A percentile compares a stretch with the other conserved stretches of the same genome.
Evolutionary conservation across 30 jellyfish, hydroid and myxozoan genomes (phyloP).

Genomic region (Aurelia sp.): DNA sequence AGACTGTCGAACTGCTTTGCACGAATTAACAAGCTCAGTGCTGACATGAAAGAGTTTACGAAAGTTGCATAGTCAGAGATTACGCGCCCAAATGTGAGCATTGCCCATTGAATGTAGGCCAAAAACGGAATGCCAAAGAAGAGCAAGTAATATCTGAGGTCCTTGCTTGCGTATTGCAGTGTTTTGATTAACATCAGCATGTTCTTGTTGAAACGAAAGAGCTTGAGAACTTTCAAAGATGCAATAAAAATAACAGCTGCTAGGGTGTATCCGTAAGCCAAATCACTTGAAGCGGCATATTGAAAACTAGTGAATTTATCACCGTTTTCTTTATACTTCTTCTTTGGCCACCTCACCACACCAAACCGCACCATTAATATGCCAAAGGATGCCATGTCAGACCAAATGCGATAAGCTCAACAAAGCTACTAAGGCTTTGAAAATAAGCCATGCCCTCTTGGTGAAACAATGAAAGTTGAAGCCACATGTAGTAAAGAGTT

Average conservation of each 20-base stretch:
- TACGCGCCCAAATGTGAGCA: slow-evolving; percentile 48
- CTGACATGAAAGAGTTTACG: slow-evolving; percentile 44
- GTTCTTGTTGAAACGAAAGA: slow-evolving; percentile 74
- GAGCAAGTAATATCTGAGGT: slow-evolving; percentile 14
- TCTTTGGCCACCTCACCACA: slow-evolving; percentile 67
- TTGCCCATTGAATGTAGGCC: slow-evolving; percentile 62
- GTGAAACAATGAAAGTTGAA: slow-evolving; percentile 39
- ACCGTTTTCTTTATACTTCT: slow-evolving; percentile 40
- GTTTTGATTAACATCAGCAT: slow-evolving; percentile 67
- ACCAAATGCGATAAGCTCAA: slow-evolving; percentile 60
- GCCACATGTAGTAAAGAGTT: slow-evolving; percentile 64
- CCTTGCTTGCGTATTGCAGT: slow-evolving; percentile 38
- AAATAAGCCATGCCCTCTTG: slow-evolving; percentile 48
- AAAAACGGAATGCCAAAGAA: slow-evolving; percentile 38
- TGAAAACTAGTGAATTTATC: slow-evolving; percentile 63
- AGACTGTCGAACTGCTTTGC: slow-evolving; percentile 16
- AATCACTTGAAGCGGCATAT: slow-evolving; percentile 80
- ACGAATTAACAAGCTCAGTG: slow-evolving; percentile 77
- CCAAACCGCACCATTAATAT: slow-evolving; percentile 64
- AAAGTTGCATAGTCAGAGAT: slow-evolving; percentile 47
- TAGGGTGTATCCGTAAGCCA: slow-evolving; percentile 55
- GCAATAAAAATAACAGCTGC: slow-evolving; percentile 70
- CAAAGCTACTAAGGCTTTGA: slow-evolving; percentile 38
- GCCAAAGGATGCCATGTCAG: slow-evolving; percentile 67
- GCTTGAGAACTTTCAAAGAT: slow-evolving; percentile 60